A percentile compares a stretch with the other conserved stretches of the same genome.
phyloP scores from a whole-genome alignment of 2,113 vertebrate species.

The Alexandromys fortis region DNA sequence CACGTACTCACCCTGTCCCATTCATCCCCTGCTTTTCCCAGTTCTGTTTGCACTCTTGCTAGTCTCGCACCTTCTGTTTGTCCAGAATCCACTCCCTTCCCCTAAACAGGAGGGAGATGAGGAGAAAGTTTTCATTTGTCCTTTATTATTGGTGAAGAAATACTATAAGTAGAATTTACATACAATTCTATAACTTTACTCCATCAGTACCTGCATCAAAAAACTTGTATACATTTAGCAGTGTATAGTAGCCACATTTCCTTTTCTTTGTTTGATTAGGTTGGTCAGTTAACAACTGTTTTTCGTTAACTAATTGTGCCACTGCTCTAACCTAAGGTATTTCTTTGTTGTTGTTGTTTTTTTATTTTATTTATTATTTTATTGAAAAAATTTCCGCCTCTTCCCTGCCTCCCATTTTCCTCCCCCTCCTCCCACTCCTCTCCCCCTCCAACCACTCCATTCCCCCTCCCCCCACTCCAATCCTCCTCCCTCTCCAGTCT shows the following conservation, averaged over 20 bases:
- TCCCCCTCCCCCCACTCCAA: no score
- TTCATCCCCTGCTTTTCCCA: no score
- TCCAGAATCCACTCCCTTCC: no score
- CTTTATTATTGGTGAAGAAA: background rate
- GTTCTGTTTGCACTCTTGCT: no score
- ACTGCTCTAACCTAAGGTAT: background rate
- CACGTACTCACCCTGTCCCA: rapidly evolving
- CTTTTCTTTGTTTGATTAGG: background rate
- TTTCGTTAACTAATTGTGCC: background rate
- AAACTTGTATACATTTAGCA: background rate
- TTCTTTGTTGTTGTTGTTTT: no score
- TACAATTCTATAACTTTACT: background rate
- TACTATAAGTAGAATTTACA: background rate
- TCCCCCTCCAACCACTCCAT: no score
- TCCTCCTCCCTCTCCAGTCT: no score
- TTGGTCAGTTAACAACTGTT: background rate
- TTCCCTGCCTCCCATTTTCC: no score
- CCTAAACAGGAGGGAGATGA: background rate
- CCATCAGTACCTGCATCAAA: background rate
- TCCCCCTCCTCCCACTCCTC: no score
- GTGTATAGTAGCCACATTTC: background rate
- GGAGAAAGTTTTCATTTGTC: background rate
- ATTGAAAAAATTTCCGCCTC: background rate
- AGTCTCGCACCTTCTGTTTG: no score
- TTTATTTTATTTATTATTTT: background rate